Conservation (phyloP, 2,113 vertebrate genomes). For the Tupaia tana region DNA sequence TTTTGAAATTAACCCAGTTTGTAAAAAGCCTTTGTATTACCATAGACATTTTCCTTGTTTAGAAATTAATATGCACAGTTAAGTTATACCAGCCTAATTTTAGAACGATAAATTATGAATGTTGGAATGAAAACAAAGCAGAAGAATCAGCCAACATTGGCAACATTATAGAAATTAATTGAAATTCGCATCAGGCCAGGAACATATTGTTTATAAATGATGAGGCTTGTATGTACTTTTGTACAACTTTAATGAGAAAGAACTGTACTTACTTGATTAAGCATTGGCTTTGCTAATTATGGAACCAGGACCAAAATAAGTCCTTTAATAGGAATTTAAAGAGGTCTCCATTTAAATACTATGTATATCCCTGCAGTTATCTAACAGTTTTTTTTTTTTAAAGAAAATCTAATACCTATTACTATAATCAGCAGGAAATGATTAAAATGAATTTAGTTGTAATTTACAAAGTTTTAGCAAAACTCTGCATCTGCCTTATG, state of each 20-base stretch:
- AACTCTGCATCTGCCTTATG: not conserved
- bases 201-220: conserved; percentile 46
- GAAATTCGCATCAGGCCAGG: conserved; percentile 53
- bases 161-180: conserved; percentile 59
- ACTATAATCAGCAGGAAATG: conserved; percentile 23
- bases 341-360: not conserved
- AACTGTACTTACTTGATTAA: conserved; percentile 34
- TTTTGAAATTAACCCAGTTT: conserved; percentile 33
- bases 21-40: conserved; percentile 17
- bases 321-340: conserved; percentile 22
- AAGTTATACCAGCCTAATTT: conserved; percentile 50
- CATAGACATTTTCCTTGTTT: conserved; percentile 31
- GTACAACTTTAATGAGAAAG: conserved; percentile 35
- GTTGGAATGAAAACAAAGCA: conserved; percentile 61
- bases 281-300: conserved; percentile 42
- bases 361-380: not conserved
- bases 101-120: conserved; percentile 66
- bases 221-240: conserved; percentile 38
- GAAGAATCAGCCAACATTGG: conserved; percentile 43
- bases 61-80: conserved; percentile 51
- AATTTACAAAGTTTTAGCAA: not conserved
- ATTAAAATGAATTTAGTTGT: not conserved
- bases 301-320: conserved; percentile 20
- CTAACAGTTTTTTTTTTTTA: not conserved
- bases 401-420: not conserved